Base-by-base conservation (phyloP, 2,888 invertebrate species). In the Drosophila histrio region DNA sequence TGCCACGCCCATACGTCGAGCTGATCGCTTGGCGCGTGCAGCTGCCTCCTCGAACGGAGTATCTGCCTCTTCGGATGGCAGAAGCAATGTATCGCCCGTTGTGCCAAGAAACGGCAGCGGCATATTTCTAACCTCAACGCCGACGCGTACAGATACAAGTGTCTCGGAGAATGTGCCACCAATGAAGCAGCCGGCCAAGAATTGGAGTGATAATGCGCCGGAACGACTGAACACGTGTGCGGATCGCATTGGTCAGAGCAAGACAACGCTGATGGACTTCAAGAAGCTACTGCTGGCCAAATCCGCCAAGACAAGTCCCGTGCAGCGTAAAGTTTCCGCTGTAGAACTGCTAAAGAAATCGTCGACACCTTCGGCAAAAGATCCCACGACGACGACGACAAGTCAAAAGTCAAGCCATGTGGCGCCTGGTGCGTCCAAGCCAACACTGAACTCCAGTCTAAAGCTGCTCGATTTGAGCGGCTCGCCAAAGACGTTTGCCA, bases 191-290 rank as follows among this genome's bases (percentile, higher is more conserved):
- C 88, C 90, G 1, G 47, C 86, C 13, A 88, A 89, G 21, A 81
- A 89, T 26, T 91, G 91, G 88, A 81, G 67, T 60, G 85, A 89
- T 17, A 84, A 88, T 26, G 83, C 89, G 2, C 90, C 92, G 66
- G 86, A 91, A 89, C 90, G 79, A 60, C 91, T 63, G 87, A 93
- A 88, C 77, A 94, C 93, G 21, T 95, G 95, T 78, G 94, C 94
- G 5, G 95, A 95, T 90, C 93, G 95, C 70, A 93, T 94, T 79
- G 94, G 94, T 0, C 91, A 94, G 1, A 94, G 95, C 62, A 95
- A 96, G 87, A 97, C 96, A 0, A 96, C 96, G 1, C 93, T 97
- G 66, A 93, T 96, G 88, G 97, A 97, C 91, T 97, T 97, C 90
- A 97, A 97, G 90, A 95, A 95, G 85, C 92, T 97, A 11, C 92